A percentile compares a stretch with the other conserved stretches of the same genome.
Evolutionary conservation across 1,140 invertebrate species (phyloP).

Genomic region (Heliconius congener): DNA sequence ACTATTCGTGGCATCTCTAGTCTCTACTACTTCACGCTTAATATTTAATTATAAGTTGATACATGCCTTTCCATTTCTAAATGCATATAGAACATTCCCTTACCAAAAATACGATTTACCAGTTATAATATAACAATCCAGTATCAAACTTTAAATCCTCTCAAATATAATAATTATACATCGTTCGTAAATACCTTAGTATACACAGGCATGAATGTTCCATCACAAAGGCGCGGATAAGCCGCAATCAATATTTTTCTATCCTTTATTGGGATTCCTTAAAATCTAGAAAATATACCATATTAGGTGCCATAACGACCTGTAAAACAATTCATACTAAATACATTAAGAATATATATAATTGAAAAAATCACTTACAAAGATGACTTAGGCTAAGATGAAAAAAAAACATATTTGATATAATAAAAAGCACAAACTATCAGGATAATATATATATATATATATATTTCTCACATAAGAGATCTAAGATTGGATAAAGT

Average conservation of each 20-base stretch:
- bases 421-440: not conserved
- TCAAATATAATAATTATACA: not conserved
- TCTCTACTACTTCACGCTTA: not conserved
- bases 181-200: not conserved
- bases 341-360: not conserved
- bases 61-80: not conserved
- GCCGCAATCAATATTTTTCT: not conserved
- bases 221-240: not conserved
- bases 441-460: not conserved
- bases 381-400: not conserved
- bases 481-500: not conserved
- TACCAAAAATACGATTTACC: not conserved
- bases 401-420: not conserved
- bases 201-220: not conserved
- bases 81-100: not conserved
- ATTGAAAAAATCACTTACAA: not conserved
- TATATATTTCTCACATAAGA: not conserved
- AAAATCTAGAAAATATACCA: not conserved
- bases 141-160: conserved; percentile 5
- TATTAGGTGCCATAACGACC: not conserved
- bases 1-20: not conserved
- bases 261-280: not conserved
- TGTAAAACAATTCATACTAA: not conserved
- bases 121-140: not conserved
- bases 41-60: not conserved